Evolutionary conservation across 2,888 invertebrate genomes (phyloP).

Genomic region (Rutpela maculata): DNA sequence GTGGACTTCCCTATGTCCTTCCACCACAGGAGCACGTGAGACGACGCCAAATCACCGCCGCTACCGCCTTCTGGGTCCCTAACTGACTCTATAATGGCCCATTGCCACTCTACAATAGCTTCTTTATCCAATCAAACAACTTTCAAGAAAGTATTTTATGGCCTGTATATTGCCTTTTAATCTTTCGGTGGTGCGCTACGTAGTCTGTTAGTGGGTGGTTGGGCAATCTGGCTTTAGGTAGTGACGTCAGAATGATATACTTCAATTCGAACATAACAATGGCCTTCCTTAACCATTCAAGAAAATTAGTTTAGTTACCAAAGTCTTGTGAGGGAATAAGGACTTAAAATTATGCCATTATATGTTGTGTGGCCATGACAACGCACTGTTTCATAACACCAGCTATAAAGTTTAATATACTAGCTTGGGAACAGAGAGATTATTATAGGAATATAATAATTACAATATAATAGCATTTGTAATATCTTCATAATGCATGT

Average conservation of each 20-base stretch:
- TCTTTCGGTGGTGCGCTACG: constrained; percentile 44
- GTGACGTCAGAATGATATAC: neutral
- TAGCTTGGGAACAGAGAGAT: no score
- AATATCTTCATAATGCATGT: no score
- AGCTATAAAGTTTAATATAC: no score
- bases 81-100: constrained; percentile 64
- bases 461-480: no score
- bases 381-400: no score
- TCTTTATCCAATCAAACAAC: constrained; percentile 67
- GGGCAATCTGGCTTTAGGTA: constrained; percentile 3
- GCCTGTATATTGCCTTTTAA: constrained; percentile 62
- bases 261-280: neutral
- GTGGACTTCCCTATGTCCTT: constrained; percentile 48
- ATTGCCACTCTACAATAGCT: constrained; percentile 67
- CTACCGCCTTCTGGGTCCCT: constrained; percentile 55
- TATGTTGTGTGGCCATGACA: no score
- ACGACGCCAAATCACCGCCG: constrained; percentile 61
- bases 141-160: constrained; percentile 58
- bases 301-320: neutral
- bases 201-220: neutral
- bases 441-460: no score
- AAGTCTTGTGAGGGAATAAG: neutral
- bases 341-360: neutral
- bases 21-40: constrained; percentile 60
- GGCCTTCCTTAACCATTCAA: neutral